phyloP scores from a whole-genome alignment of 2,888 invertebrate species.

The Meteorus cinctellus region DNA sequence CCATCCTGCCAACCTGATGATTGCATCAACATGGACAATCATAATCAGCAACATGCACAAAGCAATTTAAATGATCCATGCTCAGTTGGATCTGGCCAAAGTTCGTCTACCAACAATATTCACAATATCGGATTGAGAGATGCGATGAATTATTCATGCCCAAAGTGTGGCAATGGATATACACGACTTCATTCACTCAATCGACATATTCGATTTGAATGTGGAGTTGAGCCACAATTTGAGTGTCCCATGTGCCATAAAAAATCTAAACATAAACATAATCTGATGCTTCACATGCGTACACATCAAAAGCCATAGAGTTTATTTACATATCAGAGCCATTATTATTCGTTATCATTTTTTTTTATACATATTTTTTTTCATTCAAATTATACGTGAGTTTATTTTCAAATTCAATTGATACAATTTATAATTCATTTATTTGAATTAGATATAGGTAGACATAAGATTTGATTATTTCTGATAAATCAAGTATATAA shows the following conservation, averaged over 20 bases:
- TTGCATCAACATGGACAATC: slow-evolving; percentile 15
- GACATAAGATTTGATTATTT: background rate
- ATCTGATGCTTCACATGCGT: slow-evolving; percentile 74
- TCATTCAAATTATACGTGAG: background rate
- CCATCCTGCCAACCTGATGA: slow-evolving; percentile 17
- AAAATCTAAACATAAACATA: slow-evolving; percentile 77
- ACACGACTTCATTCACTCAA: slow-evolving; percentile 76
- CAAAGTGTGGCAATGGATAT: slow-evolving; percentile 77
- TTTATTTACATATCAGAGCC: background rate
- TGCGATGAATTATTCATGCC: slow-evolving; percentile 70
- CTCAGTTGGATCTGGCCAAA: slow-evolving; percentile 22
- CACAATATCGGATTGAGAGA: slow-evolving; percentile 35
- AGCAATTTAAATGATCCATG: slow-evolving; percentile 27
- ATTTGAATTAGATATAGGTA: background rate
- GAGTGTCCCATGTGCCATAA: slow-evolving; percentile 79
- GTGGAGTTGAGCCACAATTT: slow-evolving; percentile 78
- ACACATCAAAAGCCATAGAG: slow-evolving; percentile 68
- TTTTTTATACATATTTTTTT: background rate
- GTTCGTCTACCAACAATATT: slow-evolving; percentile 13
- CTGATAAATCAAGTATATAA: background rate
- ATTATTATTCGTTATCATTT: background rate
- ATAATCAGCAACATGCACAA: slow-evolving; percentile 10
- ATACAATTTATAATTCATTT: background rate
- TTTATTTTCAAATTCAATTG: background rate
- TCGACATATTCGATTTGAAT: slow-evolving; percentile 78